Evolutionary conservation across 2,113 vertebrate species (phyloP), one percentile per base, ranked within the genome.

Genomic region (Phodopus roborovskii): DNA sequence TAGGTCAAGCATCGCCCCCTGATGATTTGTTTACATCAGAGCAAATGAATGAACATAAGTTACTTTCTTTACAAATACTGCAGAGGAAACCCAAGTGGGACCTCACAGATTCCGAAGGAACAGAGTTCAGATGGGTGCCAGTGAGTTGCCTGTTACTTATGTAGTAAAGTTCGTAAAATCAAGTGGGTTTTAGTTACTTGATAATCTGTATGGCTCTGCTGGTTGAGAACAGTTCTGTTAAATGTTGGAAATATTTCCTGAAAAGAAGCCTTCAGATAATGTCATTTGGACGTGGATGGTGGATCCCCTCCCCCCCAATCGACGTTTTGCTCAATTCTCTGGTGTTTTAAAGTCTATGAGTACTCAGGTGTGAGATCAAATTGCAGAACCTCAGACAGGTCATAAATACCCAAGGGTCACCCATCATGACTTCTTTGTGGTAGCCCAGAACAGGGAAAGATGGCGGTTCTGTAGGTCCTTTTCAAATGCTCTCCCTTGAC

Each of bases 1-100:
- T 88, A 97, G 91, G 95, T 88, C 96, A 96, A 88, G 56, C 85
- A 36, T 92, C 88, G 45, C 53, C 58, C 58, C 58, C 71, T 48
- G 53, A 91, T 95, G 78, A 73, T 75, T 95, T 98, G 96, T 97
- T 98, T 98, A 97, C 42, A 92, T 60, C 78, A 74, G 91, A 88
- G 94, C 93, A 91, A 96, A 85, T 94, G 90, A 92, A 88, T 36
- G 17, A 91, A 88, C 86, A 30, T 92, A 53, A 94, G 74, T 87
- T 91, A 86, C 78, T 89, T 93, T 96, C 78, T 86, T 91, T 92
- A 91, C 88, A 96, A 91, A 89, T 88, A 88, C 19, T 62, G 73
- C 73, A 71, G 92, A 85, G 56, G 81, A 97, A 93, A 73, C 17
- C 30, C 22, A 73, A 70, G 53, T 78, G 33, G 70, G 50, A 86